Evolutionary conservation across 2,113 vertebrate species (phyloP), one percentile per base, ranked within the genome.

Genomic region (Addax nasomaculatus): DNA sequence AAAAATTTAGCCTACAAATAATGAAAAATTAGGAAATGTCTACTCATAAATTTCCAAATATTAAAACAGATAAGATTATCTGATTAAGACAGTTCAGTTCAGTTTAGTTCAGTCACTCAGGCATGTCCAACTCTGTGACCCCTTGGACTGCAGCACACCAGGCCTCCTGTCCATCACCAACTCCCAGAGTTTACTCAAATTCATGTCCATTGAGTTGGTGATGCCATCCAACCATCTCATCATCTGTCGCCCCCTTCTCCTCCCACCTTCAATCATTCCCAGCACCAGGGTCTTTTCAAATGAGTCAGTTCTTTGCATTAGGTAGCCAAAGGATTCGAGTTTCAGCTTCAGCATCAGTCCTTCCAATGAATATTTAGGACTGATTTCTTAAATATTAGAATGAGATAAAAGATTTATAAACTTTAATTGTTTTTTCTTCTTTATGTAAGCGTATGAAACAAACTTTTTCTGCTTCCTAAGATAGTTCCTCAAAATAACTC

Each of bases 101-200:
- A 62, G 10, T 27, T 60, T 30, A 64, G n/a, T 36, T 70, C 64
- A 70, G 64, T 70, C n/a, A 2, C 33, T 70, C 17, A 36, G n/a
- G 4, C 17, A 1, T 70, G n/a, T 36, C n/a, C 17, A 5, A 23
- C n/a, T 70, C 64, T 36, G n/a, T 17, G 16, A 70, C 9, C n/a
- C 64, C n/a, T 19, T 70, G n/a, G 9, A 36, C n/a, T 36, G n/a
- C 64, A 36, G 9, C n/a, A 70, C 2, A 0, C n/a, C n/a, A 23
- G n/a, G 17, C n/a, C 9, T 36, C 17, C 17, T 36, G n/a, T 70
- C 17, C 9, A 70, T 36, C n/a, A 70, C n/a, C n/a, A 70, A 1
- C 19, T 21, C n/a, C 64, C 0, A 0, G 19, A 3, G n/a, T 21
- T 36, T 36, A 12, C 9, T 70, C 64, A 36, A 21, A 70, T 9